Evolutionary conservation across 2,113 vertebrate genomes (phyloP), one percentile per base, ranked within the genome.

Genomic region (Puffinus mauretanicus): DNA sequence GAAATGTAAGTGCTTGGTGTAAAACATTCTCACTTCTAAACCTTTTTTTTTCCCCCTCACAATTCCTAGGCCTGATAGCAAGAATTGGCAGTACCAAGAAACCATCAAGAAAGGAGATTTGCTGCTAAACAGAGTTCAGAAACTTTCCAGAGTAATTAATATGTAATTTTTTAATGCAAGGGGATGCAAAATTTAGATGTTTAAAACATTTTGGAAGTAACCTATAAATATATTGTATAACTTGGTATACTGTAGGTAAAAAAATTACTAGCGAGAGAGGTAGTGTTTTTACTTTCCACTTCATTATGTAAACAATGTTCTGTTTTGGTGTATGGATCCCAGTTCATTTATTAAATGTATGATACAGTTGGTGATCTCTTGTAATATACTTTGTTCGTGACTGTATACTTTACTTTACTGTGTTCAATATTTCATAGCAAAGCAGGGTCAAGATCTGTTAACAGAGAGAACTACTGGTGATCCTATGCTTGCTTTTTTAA

Each of bases 51-150:
- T 38, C 36, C 25, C 75, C 19, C 60, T 6, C 6, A 4, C n/a
- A 22, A 93, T 92, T 97, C 96, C 57, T 94, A 99, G 99, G 98
- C 99, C 99, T 12, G 99, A 99, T 87, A 99, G 99, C 97, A 99
- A 99, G 98, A 99, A 99, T 95, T 99, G 99, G 99, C 99, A 99
- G 97, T 99, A 99, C 97, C 99, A 99, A 97, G 99, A 99, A 98
- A 99, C 98, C 92, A 99, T 99, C 98, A 99, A 99, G 98, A 99
- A 99, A 97, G 99, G 99, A 61, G 99, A 99, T 95, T 96, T 99
- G 97, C 98, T 99, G 96, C 98, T 99, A 95, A 99, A 99, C 97
- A 98, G 99, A 98, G 99, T 99, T 97, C 99, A 99, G 97, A 99
- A 99, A 96, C 98, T 99, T 95, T 99, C 99, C 44, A 97, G 99